These are phyloP conservation scores for Lepidurus apus DNA, from an alignment of 1,140 invertebrate species.

Conservation along the genomic window DNA sequence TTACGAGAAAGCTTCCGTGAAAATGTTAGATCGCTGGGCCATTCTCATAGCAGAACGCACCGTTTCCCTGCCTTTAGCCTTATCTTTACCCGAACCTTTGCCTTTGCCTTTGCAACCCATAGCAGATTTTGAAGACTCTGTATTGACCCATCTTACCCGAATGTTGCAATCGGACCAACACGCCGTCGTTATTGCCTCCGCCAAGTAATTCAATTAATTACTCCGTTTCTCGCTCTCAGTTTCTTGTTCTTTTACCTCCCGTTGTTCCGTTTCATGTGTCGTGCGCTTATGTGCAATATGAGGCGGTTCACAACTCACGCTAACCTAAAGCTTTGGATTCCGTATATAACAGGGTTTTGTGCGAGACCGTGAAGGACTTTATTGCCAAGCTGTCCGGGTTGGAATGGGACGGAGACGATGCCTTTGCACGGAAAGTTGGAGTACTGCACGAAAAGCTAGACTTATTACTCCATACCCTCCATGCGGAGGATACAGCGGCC, in stretches of 20 bases:
- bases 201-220: slow-evolving; percentile 54
- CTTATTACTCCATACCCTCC: slow-evolving; percentile 63
- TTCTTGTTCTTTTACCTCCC: neutral
- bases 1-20: slow-evolving; percentile 89
- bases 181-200: slow-evolving; percentile 63
- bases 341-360: slow-evolving; percentile 53
- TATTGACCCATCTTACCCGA: slow-evolving; percentile 74
- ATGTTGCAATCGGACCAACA: slow-evolving; percentile 82
- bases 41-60: slow-evolving; percentile 53
- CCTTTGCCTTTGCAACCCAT: slow-evolving; percentile 45
- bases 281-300: neutral
- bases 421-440: slow-evolving; percentile 61
- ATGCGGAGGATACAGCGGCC: slow-evolving; percentile 53
- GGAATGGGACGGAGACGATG: slow-evolving; percentile 39
- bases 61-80: slow-evolving; percentile 52
- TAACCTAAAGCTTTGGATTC: slow-evolving; percentile 33
- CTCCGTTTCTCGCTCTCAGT: slow-evolving; percentile 30
- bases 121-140: slow-evolving; percentile 66
- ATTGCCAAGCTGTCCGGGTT: slow-evolving; percentile 49
- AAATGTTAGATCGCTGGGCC: slow-evolving; percentile 72
- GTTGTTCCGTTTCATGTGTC: neutral
- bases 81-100: slow-evolving; percentile 48
- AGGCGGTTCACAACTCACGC: slow-evolving; percentile 8
- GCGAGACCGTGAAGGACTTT: slow-evolving; percentile 75
- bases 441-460: slow-evolving; percentile 71